phyloP scores from a whole-genome alignment of 2,888 invertebrate species.

The Hemithea aestivaria region DNA sequence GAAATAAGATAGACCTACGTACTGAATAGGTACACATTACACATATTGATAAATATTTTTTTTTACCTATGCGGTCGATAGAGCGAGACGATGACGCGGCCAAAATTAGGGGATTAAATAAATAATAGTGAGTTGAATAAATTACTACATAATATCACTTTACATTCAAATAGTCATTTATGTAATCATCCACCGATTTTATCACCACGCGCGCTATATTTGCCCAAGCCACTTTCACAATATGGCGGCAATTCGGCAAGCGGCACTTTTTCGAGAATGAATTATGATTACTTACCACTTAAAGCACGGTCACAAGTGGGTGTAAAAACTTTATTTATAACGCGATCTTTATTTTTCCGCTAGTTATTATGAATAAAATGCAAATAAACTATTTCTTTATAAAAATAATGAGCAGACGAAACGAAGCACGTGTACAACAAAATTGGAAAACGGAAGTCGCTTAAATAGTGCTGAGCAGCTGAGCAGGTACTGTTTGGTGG shows the following conservation, averaged over 20 bases:
- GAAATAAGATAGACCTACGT: too few species aligned
- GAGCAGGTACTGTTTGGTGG: too few species aligned
- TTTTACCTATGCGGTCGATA: too few species aligned
- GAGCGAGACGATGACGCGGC: too few species aligned
- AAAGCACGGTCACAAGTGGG: conserved; percentile 1
- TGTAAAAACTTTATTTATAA: neutral
- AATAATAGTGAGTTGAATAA: too few species aligned
- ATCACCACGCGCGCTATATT: conserved; percentile 1
- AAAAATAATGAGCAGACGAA: neutral
- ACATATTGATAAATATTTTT: too few species aligned
- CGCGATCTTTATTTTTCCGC: too few species aligned
- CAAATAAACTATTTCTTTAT: neutral
- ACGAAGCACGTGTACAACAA: conserved; percentile 2
- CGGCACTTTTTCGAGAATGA: neutral
- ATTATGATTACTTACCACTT: conserved; percentile 2
- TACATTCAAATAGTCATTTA: too few species aligned
- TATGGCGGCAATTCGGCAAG: conserved; percentile 8
- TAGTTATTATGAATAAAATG: neutral
- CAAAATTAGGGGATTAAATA: too few species aligned
- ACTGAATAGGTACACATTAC: too few species aligned
- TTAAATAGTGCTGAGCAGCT: neutral
- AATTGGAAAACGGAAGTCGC: conserved; percentile 3
- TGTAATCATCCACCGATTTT: neutral
- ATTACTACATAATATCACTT: too few species aligned
- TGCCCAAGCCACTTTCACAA: conserved; percentile 4